These are phyloP conservation scores for Phaonia tiefii DNA, from an alignment of 2,888 invertebrate species.

Conservation along the genomic window DNA sequence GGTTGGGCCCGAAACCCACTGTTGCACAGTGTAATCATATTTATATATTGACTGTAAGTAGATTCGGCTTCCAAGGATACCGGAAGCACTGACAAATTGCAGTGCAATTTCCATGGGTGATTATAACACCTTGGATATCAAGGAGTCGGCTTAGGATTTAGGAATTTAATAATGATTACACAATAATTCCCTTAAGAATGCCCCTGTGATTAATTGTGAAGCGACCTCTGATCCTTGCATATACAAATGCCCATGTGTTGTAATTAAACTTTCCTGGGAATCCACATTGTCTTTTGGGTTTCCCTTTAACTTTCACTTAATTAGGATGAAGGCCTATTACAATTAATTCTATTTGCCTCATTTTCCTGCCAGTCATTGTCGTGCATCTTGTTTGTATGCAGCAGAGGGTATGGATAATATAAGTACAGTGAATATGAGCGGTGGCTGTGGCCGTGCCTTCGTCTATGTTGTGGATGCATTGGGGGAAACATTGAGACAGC, in stretches of 20 bases:
- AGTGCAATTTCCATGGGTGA: too few relatives aligned
- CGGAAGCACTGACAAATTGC: too few relatives aligned
- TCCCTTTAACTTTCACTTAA: slow-evolving; percentile 62
- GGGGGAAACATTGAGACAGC: background rate
- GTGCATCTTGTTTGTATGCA: slow-evolving; percentile 29
- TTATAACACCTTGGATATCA: too few relatives aligned
- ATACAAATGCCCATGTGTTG: background rate
- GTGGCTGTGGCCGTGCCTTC: background rate
- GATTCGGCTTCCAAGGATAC: too few relatives aligned
- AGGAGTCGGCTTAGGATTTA: too few relatives aligned
- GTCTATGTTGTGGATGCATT: slow-evolving; percentile 42
- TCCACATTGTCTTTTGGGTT: background rate
- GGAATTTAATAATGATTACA: too few relatives aligned
- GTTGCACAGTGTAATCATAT: too few relatives aligned
- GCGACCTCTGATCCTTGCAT: background rate
- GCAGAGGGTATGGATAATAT: background rate
- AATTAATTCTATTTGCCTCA: slow-evolving; percentile 53
- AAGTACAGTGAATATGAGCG: background rate
- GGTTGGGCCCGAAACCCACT: too few relatives aligned
- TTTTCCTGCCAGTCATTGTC: slow-evolving; percentile 50
- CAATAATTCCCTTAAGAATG: too few relatives aligned
- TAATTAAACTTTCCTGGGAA: slow-evolving; percentile 35
- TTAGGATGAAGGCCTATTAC: slow-evolving; percentile 63
- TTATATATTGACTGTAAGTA: too few relatives aligned
- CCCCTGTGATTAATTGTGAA: slow-evolving; percentile 1